Evolutionary conservation across 2,113 vertebrate genomes (phyloP), one percentile per base, ranked within the genome.

Genomic region (Piprites chloris): DNA sequence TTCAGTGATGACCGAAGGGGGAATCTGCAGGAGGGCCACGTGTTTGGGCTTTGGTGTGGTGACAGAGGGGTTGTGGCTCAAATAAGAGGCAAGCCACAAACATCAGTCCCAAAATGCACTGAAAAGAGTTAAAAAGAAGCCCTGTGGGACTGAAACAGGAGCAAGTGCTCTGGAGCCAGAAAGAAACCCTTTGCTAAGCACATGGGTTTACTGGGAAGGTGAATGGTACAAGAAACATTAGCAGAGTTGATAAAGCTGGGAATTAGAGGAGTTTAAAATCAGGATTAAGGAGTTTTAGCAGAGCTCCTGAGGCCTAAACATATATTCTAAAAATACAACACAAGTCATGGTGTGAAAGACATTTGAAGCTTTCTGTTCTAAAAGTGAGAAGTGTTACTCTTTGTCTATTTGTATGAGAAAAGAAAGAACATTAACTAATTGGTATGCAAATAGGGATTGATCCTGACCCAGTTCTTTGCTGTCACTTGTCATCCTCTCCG

Each of bases 371-470:
- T 82, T 87, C 63, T 76, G 26, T 30, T 92, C 72, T 55, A 32
- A 39, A 85, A 79, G 39, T 72, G n/a, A 61, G 61, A 84, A 86
- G 30, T 35, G 28, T 61, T 85, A 63, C 65, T 47, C 82, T 93
- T 94, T 88, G 32, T 62, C 80, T 66, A 27, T 82, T 93, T 93
- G 50, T 80, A 63, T 82, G 73, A 83, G 75, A 80, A 90, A 85
- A 59, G 69, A 87, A 67, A 83, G 84, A 85, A 67, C 49, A 73
- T 91, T 61, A 69, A 82, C 91, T 95, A 87, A 97, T 97, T 92
- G 96, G 88, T 87, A 97, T 97, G 95, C 90, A 97, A 96, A 97
- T 97, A 86, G 75, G 78, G 93, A 76, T 93, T 94, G 87, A 92
- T 90, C 67, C 59, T 95, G 94, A 96, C 96, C 97, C 90, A 91